Base-by-base conservation (phyloP, 2,888 invertebrate species). In the Hymenopus coronatus region DNA sequence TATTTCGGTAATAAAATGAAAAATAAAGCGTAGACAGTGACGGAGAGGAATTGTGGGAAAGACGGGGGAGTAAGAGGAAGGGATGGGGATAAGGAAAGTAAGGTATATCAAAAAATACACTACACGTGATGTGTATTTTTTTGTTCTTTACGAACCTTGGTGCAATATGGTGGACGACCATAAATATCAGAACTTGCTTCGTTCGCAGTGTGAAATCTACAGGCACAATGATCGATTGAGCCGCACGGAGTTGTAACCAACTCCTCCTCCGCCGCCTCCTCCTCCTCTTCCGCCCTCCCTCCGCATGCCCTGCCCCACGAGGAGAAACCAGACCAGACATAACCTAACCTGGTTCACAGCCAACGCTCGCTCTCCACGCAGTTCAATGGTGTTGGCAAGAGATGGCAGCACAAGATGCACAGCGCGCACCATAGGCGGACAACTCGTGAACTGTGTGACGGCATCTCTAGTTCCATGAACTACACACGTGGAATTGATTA, bases 121-220 rank as follows among this genome's bases (percentile, higher is more conserved):
- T 46, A 54, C 40, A 54, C 85, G 85, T 28, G 54, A 85, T 85
- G 54, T 85, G 46, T 85, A 27, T n/a, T 54, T 46, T 46, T 46
- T 70, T 33, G 85, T 87, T 83, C 83, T 88, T 89, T 89, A 85
- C 86, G 83, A 89, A 89, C 89, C 89, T 89, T 89, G 54, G 85
- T 83, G 54, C 46, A 70, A 86, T 28, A 25, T 54, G 89, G 82
- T 82, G 46, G 28, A 82, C 46, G 46, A 89, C 85, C 89, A 89
- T 89, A 89, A 89, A 89, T 88, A 89, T 89, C 88, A 40, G 40
- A 83, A 84, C 88, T 81, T 85, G 54, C 46, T 81, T 40, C 82
- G 88, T 88, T 88, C 85, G 88, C 89, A 85, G 89, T 88, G 85
- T 89, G 89, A 89, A 89, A 89, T 89, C 89, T 88, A 89, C 89